A percentile compares a stretch with the other conserved stretches of the same genome.
phyloP scores from a whole-genome alignment of 1,140 invertebrate species.

The Pseudomyrmex flavicornis region DNA sequence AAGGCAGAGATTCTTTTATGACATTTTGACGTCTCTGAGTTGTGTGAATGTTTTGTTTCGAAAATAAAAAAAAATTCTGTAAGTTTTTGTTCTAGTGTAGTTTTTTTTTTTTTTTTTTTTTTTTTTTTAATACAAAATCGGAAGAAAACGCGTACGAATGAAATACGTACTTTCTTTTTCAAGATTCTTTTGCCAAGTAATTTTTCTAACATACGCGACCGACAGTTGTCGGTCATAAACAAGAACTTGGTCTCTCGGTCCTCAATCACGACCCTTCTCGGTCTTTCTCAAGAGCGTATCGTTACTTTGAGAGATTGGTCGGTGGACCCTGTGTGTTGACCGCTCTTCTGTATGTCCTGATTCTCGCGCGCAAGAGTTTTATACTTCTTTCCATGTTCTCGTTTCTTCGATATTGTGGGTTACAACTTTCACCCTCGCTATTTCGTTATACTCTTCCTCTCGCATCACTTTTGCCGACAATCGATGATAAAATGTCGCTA shows the following conservation, averaged over 20 bases:
- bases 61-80: too few relatives aligned
- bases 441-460: conserved; percentile 29
- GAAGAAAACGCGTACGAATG: neutral
- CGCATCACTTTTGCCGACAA: conserved; percentile 17
- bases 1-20: too few relatives aligned
- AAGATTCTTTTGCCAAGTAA: neutral
- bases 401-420: conserved; percentile 56
- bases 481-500: conserved; percentile 34
- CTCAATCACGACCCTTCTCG: conserved; percentile 37
- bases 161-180: neutral
- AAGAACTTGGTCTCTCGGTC: neutral
- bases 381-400: conserved; percentile 56
- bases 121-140: neutral
- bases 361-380: conserved; percentile 21
- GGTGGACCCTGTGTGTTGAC: conserved; percentile 32
- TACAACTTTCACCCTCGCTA: conserved; percentile 20
- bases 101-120: conserved; percentile 3
- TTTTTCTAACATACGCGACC: neutral
- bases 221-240: conserved; percentile 55
- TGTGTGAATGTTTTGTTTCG: too few relatives aligned
- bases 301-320: conserved; percentile 28
- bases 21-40: too few relatives aligned
- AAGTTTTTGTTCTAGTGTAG: neutral
- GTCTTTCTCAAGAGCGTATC: conserved; percentile 45
- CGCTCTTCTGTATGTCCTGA: neutral